Conservation (phyloP, 1,140 invertebrate genomes). For the Dreissena rostriformis region DNA sequence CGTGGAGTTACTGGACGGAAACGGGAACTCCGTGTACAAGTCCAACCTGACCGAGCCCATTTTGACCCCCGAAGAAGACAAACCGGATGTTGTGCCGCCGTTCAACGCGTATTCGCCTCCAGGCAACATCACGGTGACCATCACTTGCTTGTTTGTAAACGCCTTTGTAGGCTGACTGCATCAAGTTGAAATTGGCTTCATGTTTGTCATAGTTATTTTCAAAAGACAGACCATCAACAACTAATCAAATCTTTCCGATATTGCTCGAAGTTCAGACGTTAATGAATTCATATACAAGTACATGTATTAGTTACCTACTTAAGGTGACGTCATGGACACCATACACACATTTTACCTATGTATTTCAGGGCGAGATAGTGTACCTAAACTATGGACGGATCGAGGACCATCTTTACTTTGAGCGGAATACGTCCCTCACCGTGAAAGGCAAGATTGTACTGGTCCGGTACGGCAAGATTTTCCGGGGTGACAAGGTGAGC, state of each 20-base stretch:
- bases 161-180: too few species aligned
- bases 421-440: constrained; percentile 70
- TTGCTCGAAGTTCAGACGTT: too few species aligned
- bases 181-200: too few species aligned
- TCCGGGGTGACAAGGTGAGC: constrained; percentile 82
- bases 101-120: constrained; percentile 77
- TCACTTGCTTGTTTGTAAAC: too few species aligned
- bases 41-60: constrained; percentile 71
- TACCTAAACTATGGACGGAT: constrained; percentile 83
- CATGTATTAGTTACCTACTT: too few species aligned
- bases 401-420: constrained; percentile 82
- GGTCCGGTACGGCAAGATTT: constrained; percentile 82
- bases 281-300: too few species aligned
- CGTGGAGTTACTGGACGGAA: constrained; percentile 62
- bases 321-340: too few species aligned
- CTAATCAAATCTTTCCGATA: too few species aligned
- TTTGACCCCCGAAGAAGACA: constrained; percentile 70
- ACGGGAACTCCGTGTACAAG: constrained; percentile 57
- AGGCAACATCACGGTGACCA: constrained; percentile 46
- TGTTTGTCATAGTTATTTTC: too few species aligned
- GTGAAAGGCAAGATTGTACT: constrained; percentile 81
- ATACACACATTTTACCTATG: too few species aligned
- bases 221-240: too few species aligned
- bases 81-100: constrained; percentile 73
- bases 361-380: constrained; percentile 77